Evolutionary conservation across 1,140 invertebrate genomes (phyloP), one percentile per base, ranked within the genome.

Genomic region (Bombus impatiens): DNA sequence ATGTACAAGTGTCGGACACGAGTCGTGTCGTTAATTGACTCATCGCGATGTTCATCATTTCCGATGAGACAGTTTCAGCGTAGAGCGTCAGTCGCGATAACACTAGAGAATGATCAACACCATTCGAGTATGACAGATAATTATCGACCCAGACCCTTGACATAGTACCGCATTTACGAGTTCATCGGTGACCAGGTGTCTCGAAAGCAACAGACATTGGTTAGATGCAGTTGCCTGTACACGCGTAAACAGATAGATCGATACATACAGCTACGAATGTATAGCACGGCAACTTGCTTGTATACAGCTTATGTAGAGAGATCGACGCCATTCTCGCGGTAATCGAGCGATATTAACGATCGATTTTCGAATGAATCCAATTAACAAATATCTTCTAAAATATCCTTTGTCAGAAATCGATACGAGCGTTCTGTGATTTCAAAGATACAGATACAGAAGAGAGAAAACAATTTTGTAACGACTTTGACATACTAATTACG

Each of bases 121-220:
- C 47, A 18, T 70, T 79, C 78, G 35, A 28, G 59, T 18, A 37
- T 53, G 67, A 74, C 42, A 47, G 70, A 86, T 82, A 86, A 86
- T 86, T 75, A 86, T 81, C 74, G 78, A 81, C 44, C 18, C 32
- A 35, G 70, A 42, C 35, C 78, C 57, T 79, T 67, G 84, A 75
- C 70, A 40, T 40, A 53, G n/a, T 57, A 42, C 44, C 8, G 37
- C 42, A 42, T 81, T 75, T 72, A 62, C 78, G 42, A 53, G 78
- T 86, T 74, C 71, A 71, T 68, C 70, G 28, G 32, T 32, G 59
- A 77, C 78, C 62, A 78, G 76, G 44, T 89, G 81, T 72, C 82
- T 88, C 81, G 76, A 62, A 70, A 80, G 86, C 79, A 44, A 59
- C 74, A 37, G 62, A 65, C 68, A 35, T 59, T 25, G 47, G n/a